Evolutionary conservation across 2,888 invertebrate species (phyloP).

Genomic region (Lissocephala sabroskyi): DNA sequence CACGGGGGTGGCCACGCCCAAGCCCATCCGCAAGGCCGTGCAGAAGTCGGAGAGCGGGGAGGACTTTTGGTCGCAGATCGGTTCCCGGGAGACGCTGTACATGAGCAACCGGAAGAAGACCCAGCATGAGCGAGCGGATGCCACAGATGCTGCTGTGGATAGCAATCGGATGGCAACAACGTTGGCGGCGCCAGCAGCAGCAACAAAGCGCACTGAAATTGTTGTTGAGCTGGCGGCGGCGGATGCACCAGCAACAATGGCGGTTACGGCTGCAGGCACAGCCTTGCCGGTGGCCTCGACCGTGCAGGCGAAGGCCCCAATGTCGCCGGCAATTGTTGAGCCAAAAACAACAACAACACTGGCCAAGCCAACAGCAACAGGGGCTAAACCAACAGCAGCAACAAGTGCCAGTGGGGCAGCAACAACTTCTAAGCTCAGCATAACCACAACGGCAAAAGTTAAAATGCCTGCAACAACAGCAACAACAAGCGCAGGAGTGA

Average conservation of each 20-base stretch:
- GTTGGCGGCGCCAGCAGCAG: constrained; percentile 24
- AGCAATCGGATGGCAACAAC: too few species aligned
- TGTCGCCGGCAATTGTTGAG: too few species aligned
- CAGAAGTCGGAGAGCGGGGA: constrained; percentile 69
- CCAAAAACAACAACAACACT: background rate
- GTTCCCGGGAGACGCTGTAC: constrained; percentile 78
- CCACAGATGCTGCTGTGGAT: too few species aligned
- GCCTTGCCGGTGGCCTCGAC: background rate
- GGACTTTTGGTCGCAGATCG: constrained; percentile 80
- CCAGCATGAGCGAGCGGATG: too few species aligned
- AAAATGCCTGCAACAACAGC: constrained; percentile 4
- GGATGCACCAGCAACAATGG: constrained; percentile 1
- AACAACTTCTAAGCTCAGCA: constrained; percentile 9
- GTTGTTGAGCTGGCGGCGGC: constrained; percentile 24
- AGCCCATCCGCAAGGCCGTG: constrained; percentile 51
- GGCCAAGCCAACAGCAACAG: background rate
- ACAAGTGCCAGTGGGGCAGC: constrained; percentile 7
- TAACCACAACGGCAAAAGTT: constrained; percentile 1
- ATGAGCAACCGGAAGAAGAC: constrained; percentile 75
- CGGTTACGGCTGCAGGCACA: background rate
- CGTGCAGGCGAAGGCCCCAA: too few species aligned
- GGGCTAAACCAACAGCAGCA: background rate
- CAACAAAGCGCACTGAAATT: constrained; percentile 24
- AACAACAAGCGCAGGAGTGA: constrained; percentile 5
- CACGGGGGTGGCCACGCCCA: constrained; percentile 55